These are phyloP conservation scores for Mactra quadrangularis DNA, from an alignment of 1,140 invertebrate genomes.

Conservation along the genomic window DNA sequence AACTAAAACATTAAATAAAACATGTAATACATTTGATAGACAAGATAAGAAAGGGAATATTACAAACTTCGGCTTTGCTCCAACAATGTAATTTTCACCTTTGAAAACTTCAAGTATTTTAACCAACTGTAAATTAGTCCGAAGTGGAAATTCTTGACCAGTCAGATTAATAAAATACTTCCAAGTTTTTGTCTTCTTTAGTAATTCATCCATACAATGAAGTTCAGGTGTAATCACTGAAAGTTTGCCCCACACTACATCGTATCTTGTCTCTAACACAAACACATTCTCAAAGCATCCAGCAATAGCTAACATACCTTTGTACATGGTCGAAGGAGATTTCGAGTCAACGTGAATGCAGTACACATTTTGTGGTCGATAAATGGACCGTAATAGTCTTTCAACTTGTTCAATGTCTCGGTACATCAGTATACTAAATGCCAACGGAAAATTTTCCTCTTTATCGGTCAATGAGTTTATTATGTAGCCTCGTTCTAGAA, in stretches of 20 bases:
- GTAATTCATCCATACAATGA: constrained; percentile 77
- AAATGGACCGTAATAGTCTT: constrained; percentile 75
- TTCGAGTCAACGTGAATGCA: constrained; percentile 81
- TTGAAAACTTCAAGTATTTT: constrained; percentile 74
- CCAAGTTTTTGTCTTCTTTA: constrained; percentile 69
- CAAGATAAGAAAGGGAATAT: too few relatives aligned
- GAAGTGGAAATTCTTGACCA: constrained; percentile 78
- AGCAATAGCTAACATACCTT: constrained; percentile 65
- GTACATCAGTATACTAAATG: constrained; percentile 75
- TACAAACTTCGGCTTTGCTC: constrained; percentile 63
- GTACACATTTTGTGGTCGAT: constrained; percentile 80
- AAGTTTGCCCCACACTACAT: constrained; percentile 70
- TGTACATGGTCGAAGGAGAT: constrained; percentile 55
- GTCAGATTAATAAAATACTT: constrained; percentile 81
- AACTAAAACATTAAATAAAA: too few relatives aligned
- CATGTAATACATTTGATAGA: too few relatives aligned
- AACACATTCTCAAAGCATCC: constrained; percentile 79
- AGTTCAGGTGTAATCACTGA: constrained; percentile 74
- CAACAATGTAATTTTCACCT: constrained; percentile 76
- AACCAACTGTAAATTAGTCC: too few relatives aligned
- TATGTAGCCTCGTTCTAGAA: constrained; percentile 62
- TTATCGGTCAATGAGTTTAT: constrained; percentile 58
- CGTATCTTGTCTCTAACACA: constrained; percentile 66
- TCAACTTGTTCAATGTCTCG: constrained; percentile 75
- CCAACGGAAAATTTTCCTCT: constrained; percentile 75